phyloP scores from a whole-genome alignment of 2,113 vertebrate genomes.

The Zeus faber region DNA sequence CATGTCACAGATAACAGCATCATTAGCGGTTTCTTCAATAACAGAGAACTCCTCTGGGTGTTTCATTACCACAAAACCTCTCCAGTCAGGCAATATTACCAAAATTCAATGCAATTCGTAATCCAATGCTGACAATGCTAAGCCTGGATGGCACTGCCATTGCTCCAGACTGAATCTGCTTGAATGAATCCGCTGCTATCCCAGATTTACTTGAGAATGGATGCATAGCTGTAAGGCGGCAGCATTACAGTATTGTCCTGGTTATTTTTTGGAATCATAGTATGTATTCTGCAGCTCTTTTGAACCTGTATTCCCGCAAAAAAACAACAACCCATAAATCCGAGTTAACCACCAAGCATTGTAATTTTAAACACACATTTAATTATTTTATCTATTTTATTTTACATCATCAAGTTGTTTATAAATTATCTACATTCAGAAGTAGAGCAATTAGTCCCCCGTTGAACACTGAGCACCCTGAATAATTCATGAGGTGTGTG shows the following conservation, averaged over 20 bases:
- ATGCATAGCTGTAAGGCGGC: no score
- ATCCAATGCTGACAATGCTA: conserved; percentile 43
- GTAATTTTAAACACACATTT: conserved; percentile 20
- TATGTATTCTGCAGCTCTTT: no score
- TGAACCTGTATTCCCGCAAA: not conserved
- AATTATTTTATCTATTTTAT: no score
- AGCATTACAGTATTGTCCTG: no score
- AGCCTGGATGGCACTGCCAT: conserved; percentile 12
- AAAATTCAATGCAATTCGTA: conserved; percentile 35
- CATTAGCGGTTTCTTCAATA: conserved; percentile 44
- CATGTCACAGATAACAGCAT: conserved; percentile 51
- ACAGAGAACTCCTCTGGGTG: conserved; percentile 18
- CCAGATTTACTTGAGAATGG: conserved; percentile 21
- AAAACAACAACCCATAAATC: not conserved
- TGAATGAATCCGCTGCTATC: no score
- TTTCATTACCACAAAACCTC: conserved; percentile 25
- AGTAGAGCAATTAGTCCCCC: conserved; percentile 48
- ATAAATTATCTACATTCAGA: conserved; percentile 18
- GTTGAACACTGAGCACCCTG: conserved; percentile 33
- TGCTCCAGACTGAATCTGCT: no score
- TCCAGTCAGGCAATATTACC: conserved; percentile 42
- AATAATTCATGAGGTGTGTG: no score
- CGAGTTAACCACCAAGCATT: conserved; percentile 16
- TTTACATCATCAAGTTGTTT: conserved; percentile 19
- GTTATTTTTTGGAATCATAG: no score